Base-by-base conservation (phyloP, 2,797 vertebrate genomes). In the Parauchenoglanis ngamensis region DNA sequence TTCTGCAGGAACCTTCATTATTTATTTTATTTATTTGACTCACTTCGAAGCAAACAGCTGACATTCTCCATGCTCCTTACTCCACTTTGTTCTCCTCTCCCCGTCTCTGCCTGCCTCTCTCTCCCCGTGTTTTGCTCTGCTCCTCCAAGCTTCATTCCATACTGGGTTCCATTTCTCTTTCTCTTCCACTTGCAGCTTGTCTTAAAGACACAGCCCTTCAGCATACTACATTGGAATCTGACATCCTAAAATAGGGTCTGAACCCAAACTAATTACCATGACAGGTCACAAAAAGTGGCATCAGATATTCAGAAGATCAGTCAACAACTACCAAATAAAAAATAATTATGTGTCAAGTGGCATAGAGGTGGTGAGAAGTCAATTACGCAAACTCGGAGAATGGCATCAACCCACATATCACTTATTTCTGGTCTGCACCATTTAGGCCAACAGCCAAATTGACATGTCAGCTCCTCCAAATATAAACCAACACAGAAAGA, bases 271-370 rank as follows among this genome's bases (percentile, higher is more conserved):
- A 94, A 92, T 93, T 87, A 88, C 87, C 88, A 90, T 89, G 85
- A 65, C n/a, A 25, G 88, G 89, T 92, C 88, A 88, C 44, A 49
- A 89, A 89, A 63, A 93, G 87, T 80, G 79, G 59, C 84, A 88
- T 94, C 90, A 92, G 92, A 93, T 93, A 94, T 93, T 92, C 91
- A 94, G 92, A 90, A 90, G 88, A 91, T 93, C 82, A 89, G 86
- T 90, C 90, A 87, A 88, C 91, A 88, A 88, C 68, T 6, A 5
- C 61, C 84, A 85, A 88, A 88, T 73, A 61, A 63, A 89, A 91
- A 87, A 59, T 84, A 84, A 84, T 73, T 88, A n/a, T 88, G 88
- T 86, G 46, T 61, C 77, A 73, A 40, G 59, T 85, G 31, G 73
- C 79, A 56, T 44, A 77, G 72, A 87, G 68, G 85, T 61, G 72